Evolutionary conservation across 64 coral and sea anemone species (phyloP).

Genomic region (Catalaphyllia jardinei): DNA sequence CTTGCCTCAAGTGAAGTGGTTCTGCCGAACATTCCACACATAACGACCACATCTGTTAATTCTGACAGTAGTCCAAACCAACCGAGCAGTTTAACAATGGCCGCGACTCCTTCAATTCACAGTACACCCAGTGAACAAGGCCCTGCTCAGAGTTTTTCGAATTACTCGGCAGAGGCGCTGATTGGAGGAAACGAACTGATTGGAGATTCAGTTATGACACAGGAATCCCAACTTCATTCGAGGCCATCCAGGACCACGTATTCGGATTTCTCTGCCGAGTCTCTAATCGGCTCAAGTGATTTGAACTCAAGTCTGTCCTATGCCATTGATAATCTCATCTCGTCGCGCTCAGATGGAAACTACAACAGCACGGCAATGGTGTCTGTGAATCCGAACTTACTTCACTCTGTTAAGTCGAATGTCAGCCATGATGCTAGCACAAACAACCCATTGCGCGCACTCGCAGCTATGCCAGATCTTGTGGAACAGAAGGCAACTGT

Average conservation of each 20-base stretch:
- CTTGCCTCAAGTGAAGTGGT: slow-evolving; percentile 54
- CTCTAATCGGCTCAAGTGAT: slow-evolving; percentile 78
- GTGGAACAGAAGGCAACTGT: slow-evolving; percentile 45
- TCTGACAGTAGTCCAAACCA: slow-evolving; percentile 7
- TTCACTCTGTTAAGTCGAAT: slow-evolving; percentile 69
- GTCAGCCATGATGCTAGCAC: slow-evolving; percentile 11
- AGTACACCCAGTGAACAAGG: slow-evolving; percentile 26
- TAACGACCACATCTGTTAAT: slow-evolving; percentile 16
- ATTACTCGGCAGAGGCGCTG: slow-evolving; percentile 89
- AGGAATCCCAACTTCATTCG: slow-evolving; percentile 28
- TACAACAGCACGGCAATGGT: slow-evolving; percentile 80
- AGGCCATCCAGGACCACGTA: slow-evolving; percentile 64
- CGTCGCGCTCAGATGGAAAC: slow-evolving; percentile 59
- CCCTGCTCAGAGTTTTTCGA: slow-evolving; percentile 69
- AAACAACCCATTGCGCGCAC: slow-evolving; percentile 35
- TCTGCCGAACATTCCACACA: slow-evolving; percentile 57
- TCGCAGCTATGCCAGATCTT: slow-evolving; percentile 54
- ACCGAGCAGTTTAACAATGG: slow-evolving; percentile 15
- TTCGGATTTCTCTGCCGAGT: slow-evolving; percentile 90
- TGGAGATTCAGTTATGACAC: slow-evolving; percentile 39
- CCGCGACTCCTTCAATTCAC: not conserved
- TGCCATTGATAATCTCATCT: slow-evolving; percentile 93
- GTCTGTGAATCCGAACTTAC: slow-evolving; percentile 87
- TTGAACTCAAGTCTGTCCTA: slow-evolving; percentile 79
- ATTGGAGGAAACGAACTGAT: slow-evolving; percentile 77